These are phyloP conservation scores for Onychostruthus taczanowskii DNA, from an alignment of 2,113 vertebrate genomes.

Conservation along the genomic window DNA sequence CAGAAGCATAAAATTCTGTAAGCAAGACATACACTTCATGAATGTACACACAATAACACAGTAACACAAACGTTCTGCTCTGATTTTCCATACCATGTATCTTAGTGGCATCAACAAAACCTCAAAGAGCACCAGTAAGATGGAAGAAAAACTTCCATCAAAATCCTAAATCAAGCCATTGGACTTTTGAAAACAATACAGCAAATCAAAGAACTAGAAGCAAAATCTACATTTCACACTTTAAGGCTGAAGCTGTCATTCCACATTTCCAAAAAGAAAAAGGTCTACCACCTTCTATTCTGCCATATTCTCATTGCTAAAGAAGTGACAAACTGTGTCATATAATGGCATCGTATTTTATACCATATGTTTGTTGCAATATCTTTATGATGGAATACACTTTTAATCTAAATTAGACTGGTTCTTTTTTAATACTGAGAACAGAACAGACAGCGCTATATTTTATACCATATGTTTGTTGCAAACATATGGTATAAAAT, in stretches of 20 bases:
- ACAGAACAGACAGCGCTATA: not conserved
- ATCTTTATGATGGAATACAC: not conserved
- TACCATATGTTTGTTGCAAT: not conserved
- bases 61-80: not conserved
- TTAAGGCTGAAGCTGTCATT: not conserved
- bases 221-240: not conserved
- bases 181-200: not conserved
- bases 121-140: not conserved
- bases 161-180: not conserved
- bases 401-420: not conserved
- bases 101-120: not conserved
- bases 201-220: not conserved
- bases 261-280: not conserved
- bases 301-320: not conserved
- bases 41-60: not conserved
- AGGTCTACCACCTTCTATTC: not conserved
- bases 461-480: too few relatives aligned
- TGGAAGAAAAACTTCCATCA: not conserved
- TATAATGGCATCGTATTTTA: not conserved
- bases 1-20: not conserved
- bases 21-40: not conserved
- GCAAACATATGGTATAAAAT: too few relatives aligned
- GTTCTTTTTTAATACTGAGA: not conserved
- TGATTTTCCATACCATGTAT: not conserved
- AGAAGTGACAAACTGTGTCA: not conserved